Evolutionary conservation across 2,113 vertebrate species (phyloP), one percentile per base, ranked within the genome.

Genomic region (Nestor notabilis): DNA sequence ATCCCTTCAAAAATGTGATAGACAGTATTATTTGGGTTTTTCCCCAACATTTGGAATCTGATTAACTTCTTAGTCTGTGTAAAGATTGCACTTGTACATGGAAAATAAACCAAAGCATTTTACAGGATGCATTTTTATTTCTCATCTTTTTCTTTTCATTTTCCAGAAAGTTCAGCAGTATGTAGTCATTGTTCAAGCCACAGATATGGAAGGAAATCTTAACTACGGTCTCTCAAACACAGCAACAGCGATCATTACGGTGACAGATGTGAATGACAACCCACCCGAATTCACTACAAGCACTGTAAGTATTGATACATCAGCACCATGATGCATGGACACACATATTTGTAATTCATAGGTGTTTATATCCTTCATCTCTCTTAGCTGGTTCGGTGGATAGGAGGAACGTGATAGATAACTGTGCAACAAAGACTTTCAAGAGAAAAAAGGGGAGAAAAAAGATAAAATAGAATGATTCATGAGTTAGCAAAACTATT

Each of bases 141-240:
- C 46, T 96, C 46, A 64, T 66, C 60, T 49, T 56, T 41, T 37
- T 17, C 23, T 80, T 39, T 14, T 27, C 2, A 23, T 43, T 14
- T 23, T 7, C 77, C 97, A 99, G 99, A 99, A 99, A 99, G 99
- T 99, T 65, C 99, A 99, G 77, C 99, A 99, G 98, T 99, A 99
- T 84, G 99, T 98, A 6, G 98, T 99, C 95, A 99, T 99, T 19
- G 95, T 99, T 71, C 99, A 99, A 97, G 99, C 99, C 91, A 99
- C 99, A 0, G 99, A 99, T 95, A 99, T 99, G 99, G 99, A 99
- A 93, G 99, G 99, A 24, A 99, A 99, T 77, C 97, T 99, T 5
- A 99, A 99, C 98, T 99, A 99, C 2, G 99, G 99, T 55, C 98
- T 99, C 83, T 99, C 99, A 5, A 99, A 99, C 98, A 99, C 99